Evolutionary conservation across 2,113 vertebrate species (phyloP), one percentile per base, ranked within the genome.

Genomic region (Neomonachus schauinslandi): DNA sequence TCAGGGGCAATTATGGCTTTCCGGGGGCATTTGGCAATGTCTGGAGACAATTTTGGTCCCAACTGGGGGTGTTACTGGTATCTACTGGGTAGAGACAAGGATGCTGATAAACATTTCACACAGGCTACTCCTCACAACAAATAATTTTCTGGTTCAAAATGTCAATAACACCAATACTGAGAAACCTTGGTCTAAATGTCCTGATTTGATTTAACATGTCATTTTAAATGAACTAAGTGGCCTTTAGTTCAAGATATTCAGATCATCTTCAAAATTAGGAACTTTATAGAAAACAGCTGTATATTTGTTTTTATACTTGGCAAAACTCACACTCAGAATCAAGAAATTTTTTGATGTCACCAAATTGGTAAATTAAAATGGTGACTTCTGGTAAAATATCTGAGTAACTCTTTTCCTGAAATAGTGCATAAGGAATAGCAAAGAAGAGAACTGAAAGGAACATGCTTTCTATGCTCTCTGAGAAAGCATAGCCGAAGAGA

Each of bases 331-430:
- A 92, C 11, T 92, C 9, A 91, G 13, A 51, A 71, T 80, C 4
- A 65, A 24, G 28, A 94, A 90, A 80, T 10, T 4, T 46, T 95
- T 93, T 15, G 67, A 3, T 39, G 49, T 72, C 31, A 53, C 8
- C 18, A 88, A 89, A 81, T 7, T 86, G 31, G 2, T 86, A 88
- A 95, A 92, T 76, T 87, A 83, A 97, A 89, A 33, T 51, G n/a
- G 1, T 94, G 28, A 86, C 91, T 95, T 93, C 49, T 46, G 2
- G 18, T 49, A 71, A 96, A 87, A 69, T 91, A 61, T 65, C 18
- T 72, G 22, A 59, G 18, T 57, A 53, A 80, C 10, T 69, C 14
- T 85, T 83, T 82, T 95, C 24, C 19, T 91, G 33, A 97, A 91
- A 88, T 76, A 88, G n/a, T 59, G 46, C 0, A 42, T 65, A 94